Evolutionary conservation across 2,888 invertebrate species (phyloP), one percentile per base, ranked within the genome.

Genomic region (Phyto melanocephala): DNA sequence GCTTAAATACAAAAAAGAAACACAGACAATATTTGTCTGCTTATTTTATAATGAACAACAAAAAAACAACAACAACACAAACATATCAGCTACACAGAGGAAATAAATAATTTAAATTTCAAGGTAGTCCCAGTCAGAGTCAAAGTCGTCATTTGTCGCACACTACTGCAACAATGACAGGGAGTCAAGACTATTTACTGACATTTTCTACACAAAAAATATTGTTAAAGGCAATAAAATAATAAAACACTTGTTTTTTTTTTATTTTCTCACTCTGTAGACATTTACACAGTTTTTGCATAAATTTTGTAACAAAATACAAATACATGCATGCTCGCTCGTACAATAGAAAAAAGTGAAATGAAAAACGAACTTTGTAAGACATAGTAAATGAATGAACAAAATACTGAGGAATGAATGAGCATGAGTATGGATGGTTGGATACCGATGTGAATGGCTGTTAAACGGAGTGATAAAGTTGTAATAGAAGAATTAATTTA

Each of bases 31-130:
- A 28, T n/a, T 50, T 42, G 56, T 47, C 62, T 42, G 52, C 22
- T 20, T 28, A 17, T 50, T 50, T 45, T 76, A 82, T 22, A 24
- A 35, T 45, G 13, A 50, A 35, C 56, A 58, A 20, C n/a, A 35
- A 24, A 28, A 45, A 28, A 20, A 28, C 4, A 42, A 13, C 13
- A 15, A 6, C 28, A 28, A 28, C 28, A 28, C 28, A 15, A 47
- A 65, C 15, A 11, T 35, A 5, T 28, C 17, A 37, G 10, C 37
- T 56, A 52, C 17, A 45, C 65, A 50, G 45, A 71, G 58, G 56
- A 63, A 63, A 71, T 77, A 67, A 54, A 67, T 72, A 60, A 77
- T 76, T 76, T 67, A 58, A 77, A 77, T 81, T 79, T 81, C 81
- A 81, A 81, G 81, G 77, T 77, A 65, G 63, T 35, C 58, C 40